Percentiles rank a stretch among this genome's conserved stretches.
These are phyloP conservation scores for Dasyurus viverrinus DNA, from an alignment of 2,113 vertebrate species.

Conservation along the genomic window DNA sequence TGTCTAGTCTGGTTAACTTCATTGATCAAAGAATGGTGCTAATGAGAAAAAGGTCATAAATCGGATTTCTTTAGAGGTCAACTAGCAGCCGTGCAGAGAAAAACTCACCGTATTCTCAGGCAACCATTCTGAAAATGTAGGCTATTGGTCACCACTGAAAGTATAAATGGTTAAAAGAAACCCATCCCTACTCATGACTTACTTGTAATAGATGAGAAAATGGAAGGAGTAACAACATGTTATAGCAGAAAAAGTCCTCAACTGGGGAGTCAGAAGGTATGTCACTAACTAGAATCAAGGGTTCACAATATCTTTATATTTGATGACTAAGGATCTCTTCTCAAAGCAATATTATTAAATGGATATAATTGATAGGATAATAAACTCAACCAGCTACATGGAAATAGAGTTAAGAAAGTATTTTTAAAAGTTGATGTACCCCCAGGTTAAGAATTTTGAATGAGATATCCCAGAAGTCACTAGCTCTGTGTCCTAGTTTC, in stretches of 20 bases:
- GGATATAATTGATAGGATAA: background rate
- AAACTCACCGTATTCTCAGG: conserved; percentile 65
- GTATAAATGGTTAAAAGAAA: conserved; percentile 54
- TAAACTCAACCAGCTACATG: background rate
- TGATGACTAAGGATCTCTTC: background rate
- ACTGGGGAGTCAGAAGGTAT: background rate
- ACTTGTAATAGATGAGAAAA: conserved; percentile 42
- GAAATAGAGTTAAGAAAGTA: background rate
- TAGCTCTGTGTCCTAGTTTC: conserved; percentile 39
- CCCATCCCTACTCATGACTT: conserved; percentile 40
- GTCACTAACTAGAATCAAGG: conserved; percentile 2
- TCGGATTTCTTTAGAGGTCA: conserved; percentile 80
- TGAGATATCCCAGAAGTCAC: background rate
- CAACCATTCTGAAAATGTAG: conserved; percentile 73
- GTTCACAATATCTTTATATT: background rate
- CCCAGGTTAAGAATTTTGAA: background rate
- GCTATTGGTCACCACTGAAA: conserved; percentile 56
- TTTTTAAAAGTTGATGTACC: background rate
- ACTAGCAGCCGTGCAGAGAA: conserved; percentile 74
- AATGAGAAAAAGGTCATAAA: conserved; percentile 76
- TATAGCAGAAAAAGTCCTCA: background rate
- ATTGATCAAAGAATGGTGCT: conserved; percentile 53
- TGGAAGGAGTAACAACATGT: background rate
- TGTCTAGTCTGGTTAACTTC: conserved; percentile 73
- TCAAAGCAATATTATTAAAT: background rate